These are phyloP conservation scores for Gorsachius goisagi DNA, from an alignment of 2,113 vertebrate genomes.

Conservation along the genomic window DNA sequence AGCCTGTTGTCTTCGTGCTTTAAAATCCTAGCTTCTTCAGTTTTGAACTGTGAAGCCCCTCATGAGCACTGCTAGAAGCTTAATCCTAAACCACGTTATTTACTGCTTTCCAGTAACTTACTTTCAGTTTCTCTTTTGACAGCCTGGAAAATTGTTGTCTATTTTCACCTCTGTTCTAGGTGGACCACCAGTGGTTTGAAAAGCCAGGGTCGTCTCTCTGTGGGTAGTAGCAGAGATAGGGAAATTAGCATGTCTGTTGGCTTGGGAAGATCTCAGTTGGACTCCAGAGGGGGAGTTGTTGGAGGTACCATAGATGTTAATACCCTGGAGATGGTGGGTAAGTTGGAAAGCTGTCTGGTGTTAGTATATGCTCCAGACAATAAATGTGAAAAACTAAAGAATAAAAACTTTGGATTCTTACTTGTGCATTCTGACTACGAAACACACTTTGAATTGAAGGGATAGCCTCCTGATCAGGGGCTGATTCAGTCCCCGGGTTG, in stretches of 20 bases:
- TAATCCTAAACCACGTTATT: background rate
- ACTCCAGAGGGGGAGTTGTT: conserved; percentile 97
- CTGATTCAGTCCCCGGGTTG: background rate
- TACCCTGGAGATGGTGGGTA: conserved; percentile 98
- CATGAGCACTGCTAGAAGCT: background rate
- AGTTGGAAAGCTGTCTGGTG: conserved; percentile 66
- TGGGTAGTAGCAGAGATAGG: conserved; percentile 93
- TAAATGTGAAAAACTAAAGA: background rate
- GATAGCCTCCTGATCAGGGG: background rate
- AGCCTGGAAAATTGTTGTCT: background rate
- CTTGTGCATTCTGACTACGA: background rate
- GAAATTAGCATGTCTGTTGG: conserved; percentile 99
- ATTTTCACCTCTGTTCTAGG: conserved; percentile 65
- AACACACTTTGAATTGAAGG: background rate
- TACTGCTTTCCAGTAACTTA: background rate
- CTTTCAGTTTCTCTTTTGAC: background rate
- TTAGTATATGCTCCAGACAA: background rate
- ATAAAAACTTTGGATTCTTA: background rate
- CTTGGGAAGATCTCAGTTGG: conserved; percentile 93
- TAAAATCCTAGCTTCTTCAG: background rate
- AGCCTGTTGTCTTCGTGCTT: background rate
- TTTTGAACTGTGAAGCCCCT: background rate
- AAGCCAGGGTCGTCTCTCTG: conserved; percentile 95
- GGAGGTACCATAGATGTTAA: conserved; percentile 98
- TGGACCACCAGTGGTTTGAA: conserved; percentile 99